Conservation (phyloP, 2,888 invertebrate genomes). For the Eupeodes latifasciatus region DNA sequence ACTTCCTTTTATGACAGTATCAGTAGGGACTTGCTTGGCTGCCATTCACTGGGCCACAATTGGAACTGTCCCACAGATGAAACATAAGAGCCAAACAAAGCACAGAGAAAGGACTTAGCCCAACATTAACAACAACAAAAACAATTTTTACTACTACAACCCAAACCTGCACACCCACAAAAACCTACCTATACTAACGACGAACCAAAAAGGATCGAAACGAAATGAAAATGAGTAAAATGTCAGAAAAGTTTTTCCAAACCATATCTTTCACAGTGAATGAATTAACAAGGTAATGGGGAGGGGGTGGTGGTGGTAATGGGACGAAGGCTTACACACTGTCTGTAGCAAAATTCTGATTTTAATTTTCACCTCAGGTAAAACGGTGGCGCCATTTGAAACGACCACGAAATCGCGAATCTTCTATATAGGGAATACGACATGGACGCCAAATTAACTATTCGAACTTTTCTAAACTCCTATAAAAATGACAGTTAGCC, state of each 20-base stretch:
- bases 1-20: slow-evolving; percentile 75
- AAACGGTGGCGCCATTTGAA: slow-evolving; percentile 46
- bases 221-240: slow-evolving; percentile 54
- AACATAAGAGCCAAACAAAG: slow-evolving; percentile 22
- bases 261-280: slow-evolving; percentile 31
- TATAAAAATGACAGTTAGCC: slow-evolving; percentile 52
- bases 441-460: slow-evolving; percentile 31
- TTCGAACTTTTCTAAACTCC: slow-evolving; percentile 51
- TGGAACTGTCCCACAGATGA: slow-evolving; percentile 63
- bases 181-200: neutral
- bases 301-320: neutral
- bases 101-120: neutral
- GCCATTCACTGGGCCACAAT: slow-evolving; percentile 54
- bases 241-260: slow-evolving; percentile 61
- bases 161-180: neutral
- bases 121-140: slow-evolving; percentile 6
- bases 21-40: slow-evolving; percentile 52
- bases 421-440: slow-evolving; percentile 11
- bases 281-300: neutral
- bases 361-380: slow-evolving; percentile 53
- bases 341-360: slow-evolving; percentile 11
- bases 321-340: neutral
- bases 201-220: slow-evolving; percentile 28
- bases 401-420: slow-evolving; percentile 42
- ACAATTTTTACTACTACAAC: neutral